Evolutionary conservation across 1,140 invertebrate genomes (phyloP).

Genomic region (Lepidurus arcticus): DNA sequence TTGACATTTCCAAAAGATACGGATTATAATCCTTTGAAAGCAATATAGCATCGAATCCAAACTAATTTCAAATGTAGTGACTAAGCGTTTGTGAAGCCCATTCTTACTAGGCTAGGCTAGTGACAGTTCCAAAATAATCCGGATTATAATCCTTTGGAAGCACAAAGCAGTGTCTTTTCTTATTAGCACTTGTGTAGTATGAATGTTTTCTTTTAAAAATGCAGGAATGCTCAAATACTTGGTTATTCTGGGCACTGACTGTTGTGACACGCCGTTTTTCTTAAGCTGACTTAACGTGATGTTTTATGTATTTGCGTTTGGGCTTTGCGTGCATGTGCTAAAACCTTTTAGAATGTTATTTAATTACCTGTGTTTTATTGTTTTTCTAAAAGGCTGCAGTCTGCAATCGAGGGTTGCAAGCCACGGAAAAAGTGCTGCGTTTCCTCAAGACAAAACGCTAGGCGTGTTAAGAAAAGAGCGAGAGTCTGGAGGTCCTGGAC

Average conservation of each 20-base stretch:
- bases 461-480: not conserved
- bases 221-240: not conserved
- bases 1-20: no score
- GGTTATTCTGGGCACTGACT: not conserved
- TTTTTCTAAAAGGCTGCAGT: not conserved
- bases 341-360: not conserved
- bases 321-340: not conserved
- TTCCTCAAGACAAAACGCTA: not conserved
- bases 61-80: no score
- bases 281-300: not conserved
- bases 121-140: no score
- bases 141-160: no score
- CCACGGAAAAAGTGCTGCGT: slow-evolving; percentile 18
- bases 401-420: slow-evolving; percentile 9
- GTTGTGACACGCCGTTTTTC: not conserved
- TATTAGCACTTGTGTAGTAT: no score
- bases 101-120: no score
- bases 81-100: no score
- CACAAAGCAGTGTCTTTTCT: no score
- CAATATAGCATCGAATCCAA: no score
- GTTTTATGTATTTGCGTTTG: not conserved
- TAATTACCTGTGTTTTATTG: not conserved
- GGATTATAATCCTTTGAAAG: no score
- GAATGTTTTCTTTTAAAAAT: not conserved
- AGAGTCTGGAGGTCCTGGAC: not conserved